Evolutionary conservation across 2,888 invertebrate genomes (phyloP).

Genomic region (Microplitis manilae): DNA sequence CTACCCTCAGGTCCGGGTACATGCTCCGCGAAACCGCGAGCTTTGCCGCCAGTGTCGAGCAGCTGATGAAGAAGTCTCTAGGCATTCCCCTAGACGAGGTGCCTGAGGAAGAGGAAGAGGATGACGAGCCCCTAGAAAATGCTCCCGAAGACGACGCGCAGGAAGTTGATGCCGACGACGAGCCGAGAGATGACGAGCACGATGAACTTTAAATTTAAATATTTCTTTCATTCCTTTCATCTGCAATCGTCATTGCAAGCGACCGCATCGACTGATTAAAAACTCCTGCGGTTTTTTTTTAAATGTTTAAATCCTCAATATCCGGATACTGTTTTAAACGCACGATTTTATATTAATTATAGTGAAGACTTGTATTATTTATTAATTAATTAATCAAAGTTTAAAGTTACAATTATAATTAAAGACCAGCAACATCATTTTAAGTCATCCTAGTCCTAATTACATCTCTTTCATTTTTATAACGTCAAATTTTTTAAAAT

Average conservation of each 20-base stretch:
- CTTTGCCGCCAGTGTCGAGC: conserved; percentile 93
- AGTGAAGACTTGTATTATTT: too few relatives aligned
- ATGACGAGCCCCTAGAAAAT: conserved; percentile 49
- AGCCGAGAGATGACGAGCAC: conserved; percentile 73
- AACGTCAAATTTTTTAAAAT: background rate
- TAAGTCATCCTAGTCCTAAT: too few relatives aligned
- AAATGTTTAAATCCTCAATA: background rate
- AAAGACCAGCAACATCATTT: too few relatives aligned
- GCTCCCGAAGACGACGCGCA: conserved; percentile 70
- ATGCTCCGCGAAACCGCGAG: conserved; percentile 88
- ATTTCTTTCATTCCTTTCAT: background rate
- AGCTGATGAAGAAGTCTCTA: conserved; percentile 86
- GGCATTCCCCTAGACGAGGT: conserved; percentile 84
- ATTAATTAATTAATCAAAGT: too few relatives aligned
- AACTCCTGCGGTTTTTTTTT: conserved; percentile 3
- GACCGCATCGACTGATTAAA: conserved; percentile 12
- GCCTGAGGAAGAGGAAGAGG: conserved; percentile 69
- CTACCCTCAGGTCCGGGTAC: conserved; percentile 95
- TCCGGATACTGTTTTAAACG: too few relatives aligned
- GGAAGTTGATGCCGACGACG: conserved; percentile 70
- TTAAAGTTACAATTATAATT: too few relatives aligned
- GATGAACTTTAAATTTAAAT: conserved; percentile 75
- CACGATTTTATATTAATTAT: too few relatives aligned
- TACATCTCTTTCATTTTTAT: background rate
- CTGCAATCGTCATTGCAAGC: background rate